Conservation (phyloP, 2,113 vertebrate genomes). For the human region DNA sequence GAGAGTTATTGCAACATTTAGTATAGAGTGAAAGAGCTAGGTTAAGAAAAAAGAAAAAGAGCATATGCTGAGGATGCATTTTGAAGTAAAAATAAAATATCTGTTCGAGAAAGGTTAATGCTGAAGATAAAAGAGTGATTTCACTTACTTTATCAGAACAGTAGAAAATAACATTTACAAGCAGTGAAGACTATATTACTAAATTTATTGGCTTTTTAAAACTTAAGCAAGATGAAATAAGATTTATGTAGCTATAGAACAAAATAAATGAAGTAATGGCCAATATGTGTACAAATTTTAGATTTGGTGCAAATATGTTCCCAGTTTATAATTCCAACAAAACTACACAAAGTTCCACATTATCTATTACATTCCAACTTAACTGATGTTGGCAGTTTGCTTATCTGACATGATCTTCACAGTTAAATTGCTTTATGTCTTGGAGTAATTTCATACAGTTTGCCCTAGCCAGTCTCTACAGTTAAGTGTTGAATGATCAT, state of each 20-base stretch:
- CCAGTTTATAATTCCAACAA: background rate
- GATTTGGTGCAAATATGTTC: background rate
- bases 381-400: background rate
- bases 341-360: background rate
- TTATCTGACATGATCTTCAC: background rate
- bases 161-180: background rate
- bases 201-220: background rate
- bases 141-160: background rate
- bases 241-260: background rate
- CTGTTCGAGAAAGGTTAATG: background rate
- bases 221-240: background rate
- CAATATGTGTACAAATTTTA: background rate
- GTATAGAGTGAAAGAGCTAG: background rate
- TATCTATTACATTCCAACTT: background rate
- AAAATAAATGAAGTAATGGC: background rate
- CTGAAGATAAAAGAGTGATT: background rate
- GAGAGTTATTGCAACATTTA: background rate
- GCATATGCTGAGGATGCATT: background rate
- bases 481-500: background rate
- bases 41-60: background rate
- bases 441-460: background rate
- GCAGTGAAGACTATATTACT: background rate
- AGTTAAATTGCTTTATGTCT: background rate
- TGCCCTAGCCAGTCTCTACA: background rate
- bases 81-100: constrained; percentile 1